phyloP scores from a whole-genome alignment of 2,888 invertebrate genomes.

The Epinotia demarniana region DNA sequence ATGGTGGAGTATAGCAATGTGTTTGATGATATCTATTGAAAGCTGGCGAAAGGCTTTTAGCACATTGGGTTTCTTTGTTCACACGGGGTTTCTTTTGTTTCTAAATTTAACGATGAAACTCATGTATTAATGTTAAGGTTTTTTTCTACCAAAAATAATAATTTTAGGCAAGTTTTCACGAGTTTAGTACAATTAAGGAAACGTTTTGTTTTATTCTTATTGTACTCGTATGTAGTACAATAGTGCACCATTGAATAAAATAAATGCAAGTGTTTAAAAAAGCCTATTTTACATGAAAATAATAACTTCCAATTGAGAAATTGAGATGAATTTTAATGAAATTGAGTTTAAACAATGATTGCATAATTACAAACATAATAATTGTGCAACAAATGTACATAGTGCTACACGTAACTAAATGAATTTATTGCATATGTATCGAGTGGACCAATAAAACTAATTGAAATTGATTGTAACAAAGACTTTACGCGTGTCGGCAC shows the following conservation, averaged over 20 bases:
- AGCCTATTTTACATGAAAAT: neutral
- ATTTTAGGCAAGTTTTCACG: too few species aligned
- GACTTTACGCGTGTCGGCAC: constrained; percentile 14
- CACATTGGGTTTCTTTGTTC: constrained; percentile 29
- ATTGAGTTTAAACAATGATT: neutral
- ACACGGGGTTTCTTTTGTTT: constrained; percentile 21
- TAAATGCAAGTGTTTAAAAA: neutral
- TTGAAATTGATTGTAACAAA: constrained; percentile 37
- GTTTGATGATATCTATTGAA: constrained; percentile 39
- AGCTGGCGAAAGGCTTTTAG: constrained; percentile 42
- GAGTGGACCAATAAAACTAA: constrained; percentile 39
- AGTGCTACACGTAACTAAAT: constrained; percentile 4
- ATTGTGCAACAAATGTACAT: neutral
- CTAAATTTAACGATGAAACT: neutral
- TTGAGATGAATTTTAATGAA: too few species aligned
- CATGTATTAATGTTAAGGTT: too few species aligned
- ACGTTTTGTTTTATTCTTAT: too few species aligned
- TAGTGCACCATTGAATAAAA: neutral
- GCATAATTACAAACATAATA: neutral
- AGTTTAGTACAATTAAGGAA: too few species aligned
- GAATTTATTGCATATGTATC: constrained; percentile 25
- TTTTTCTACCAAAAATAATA: neutral
- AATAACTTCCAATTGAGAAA: too few species aligned
- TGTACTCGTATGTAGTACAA: too few species aligned
- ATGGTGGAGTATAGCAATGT: constrained; percentile 31